Evolutionary conservation across 2,888 invertebrate genomes (phyloP).

Genomic region (Eumerus sabulonum): DNA sequence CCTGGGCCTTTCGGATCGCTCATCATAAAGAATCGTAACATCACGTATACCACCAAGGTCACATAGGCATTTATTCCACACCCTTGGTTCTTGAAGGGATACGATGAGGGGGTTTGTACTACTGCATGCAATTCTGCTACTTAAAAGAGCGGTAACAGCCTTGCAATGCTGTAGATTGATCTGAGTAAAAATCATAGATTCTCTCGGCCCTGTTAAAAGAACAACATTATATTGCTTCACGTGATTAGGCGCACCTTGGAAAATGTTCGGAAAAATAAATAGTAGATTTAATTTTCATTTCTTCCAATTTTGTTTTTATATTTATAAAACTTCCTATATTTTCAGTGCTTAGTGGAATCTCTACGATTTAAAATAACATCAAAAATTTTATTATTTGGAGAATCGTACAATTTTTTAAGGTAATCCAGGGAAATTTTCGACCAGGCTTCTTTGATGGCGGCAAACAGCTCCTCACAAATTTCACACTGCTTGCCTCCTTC

Average conservation of each 20-base stretch:
- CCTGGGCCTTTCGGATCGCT: too few species aligned
- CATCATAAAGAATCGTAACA: too few species aligned
- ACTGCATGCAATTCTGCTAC: too few species aligned
- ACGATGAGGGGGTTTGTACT: too few species aligned
- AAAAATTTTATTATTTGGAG: background rate
- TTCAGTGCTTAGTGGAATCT: background rate
- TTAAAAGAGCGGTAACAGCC: too few species aligned
- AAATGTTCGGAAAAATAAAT: background rate
- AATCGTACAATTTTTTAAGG: background rate
- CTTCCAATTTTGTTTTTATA: background rate
- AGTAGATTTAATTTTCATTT: background rate
- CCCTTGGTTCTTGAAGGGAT: too few species aligned
- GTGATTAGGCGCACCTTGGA: background rate
- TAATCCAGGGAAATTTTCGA: background rate
- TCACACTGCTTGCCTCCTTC: slow-evolving; percentile 44
- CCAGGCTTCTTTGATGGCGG: slow-evolving; percentile 28
- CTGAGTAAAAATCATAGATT: too few species aligned
- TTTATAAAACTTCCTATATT: background rate
- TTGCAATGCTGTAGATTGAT: too few species aligned
- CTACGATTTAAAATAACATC: background rate
- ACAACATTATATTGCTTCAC: background rate
- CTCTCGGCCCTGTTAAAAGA: background rate
- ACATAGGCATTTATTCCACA: too few species aligned
- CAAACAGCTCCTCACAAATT: slow-evolving; percentile 30
- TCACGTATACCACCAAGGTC: too few species aligned